Conservation (phyloP, 2,888 invertebrate genomes). For the Notodonta ziczac region DNA sequence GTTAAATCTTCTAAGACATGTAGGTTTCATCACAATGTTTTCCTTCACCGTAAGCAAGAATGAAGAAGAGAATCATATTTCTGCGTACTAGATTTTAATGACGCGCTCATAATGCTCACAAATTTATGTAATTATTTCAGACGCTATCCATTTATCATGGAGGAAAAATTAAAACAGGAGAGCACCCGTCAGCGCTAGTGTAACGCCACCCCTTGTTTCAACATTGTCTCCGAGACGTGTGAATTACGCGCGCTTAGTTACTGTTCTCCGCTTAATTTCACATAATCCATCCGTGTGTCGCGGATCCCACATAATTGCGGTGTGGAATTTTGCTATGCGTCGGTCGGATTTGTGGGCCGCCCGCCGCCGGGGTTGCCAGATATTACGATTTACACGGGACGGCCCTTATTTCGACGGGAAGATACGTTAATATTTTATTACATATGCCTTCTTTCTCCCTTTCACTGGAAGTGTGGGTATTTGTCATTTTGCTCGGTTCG, state of each 20-base stretch:
- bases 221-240: conserved; percentile 48
- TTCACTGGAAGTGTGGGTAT: not conserved
- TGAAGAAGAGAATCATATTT: too few species aligned
- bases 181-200: conserved; percentile 30
- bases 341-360: conserved; percentile 58
- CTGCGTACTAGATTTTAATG: not conserved
- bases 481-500: not conserved
- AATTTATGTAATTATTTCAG: conserved; percentile 1
- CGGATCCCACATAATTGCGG: conserved; percentile 73
- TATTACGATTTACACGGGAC: conserved; percentile 6
- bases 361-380: conserved; percentile 6
- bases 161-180: conserved; percentile 10
- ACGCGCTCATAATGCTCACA: not conserved
- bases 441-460: not conserved
- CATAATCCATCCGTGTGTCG: conserved; percentile 78
- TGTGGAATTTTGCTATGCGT: conserved; percentile 68
- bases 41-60: too few species aligned
- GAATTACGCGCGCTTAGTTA: conserved; percentile 73
- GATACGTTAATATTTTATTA: conserved; percentile 9
- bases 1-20: too few species aligned
- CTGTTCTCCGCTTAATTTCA: conserved; percentile 72
- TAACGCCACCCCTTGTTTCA: conserved; percentile 33
- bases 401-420: conserved; percentile 5
- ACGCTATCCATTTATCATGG: not conserved
- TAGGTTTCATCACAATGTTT: too few species aligned